Base-by-base conservation (phyloP, 2,797 vertebrate genomes). In the Tenualosa ilisha region DNA sequence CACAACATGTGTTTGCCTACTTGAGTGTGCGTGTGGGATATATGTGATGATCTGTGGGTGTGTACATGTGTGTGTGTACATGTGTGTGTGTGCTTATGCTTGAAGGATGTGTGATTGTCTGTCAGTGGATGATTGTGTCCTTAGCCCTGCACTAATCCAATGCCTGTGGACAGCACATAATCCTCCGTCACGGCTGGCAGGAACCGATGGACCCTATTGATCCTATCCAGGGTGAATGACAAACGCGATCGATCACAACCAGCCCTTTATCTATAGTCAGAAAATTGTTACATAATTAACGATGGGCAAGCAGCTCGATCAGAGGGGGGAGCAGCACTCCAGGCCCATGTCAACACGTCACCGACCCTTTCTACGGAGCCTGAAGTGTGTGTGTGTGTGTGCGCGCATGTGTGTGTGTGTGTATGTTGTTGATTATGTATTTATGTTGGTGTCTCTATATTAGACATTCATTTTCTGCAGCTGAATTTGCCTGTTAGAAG, bases 221-320 rank as follows among this genome's bases (percentile, higher is more conserved):
- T 81, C 85, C 63, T n/a, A 84, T 82, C 72, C 72, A 46, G 13
- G 84, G 81, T 81, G 90, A 90, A 90, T 89, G 82, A 88, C 8
- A 65, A 81, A 86, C 56, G 6, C 2, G n/a, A 91, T 88, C 40
- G 87, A 89, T 89, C 81, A 83, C 0, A 46, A 24, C 11, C 0
- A 84, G 49, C 68, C 85, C 46, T 89, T 93, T 93, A 89, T 92
- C 92, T 91, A 91, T 88, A 91, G 90, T 88, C 85, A 84, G 72
- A 84, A 88, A 91, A 91, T 89, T 91, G 89, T 94, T 92, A 91
- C 88, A 91, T 93, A 91, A 93, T 94, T 90, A 93, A 91, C 86
- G 91, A 87, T 0, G 15, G 87, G 90, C 93, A 92, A n/a, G 94
- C 94, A 89, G 89, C 88, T 92, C 87, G 86, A 91, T 88, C 88